Evolutionary conservation across 2,113 vertebrate species (phyloP), one percentile per base, ranked within the genome.

Genomic region (Agelaius phoeniceus): DNA sequence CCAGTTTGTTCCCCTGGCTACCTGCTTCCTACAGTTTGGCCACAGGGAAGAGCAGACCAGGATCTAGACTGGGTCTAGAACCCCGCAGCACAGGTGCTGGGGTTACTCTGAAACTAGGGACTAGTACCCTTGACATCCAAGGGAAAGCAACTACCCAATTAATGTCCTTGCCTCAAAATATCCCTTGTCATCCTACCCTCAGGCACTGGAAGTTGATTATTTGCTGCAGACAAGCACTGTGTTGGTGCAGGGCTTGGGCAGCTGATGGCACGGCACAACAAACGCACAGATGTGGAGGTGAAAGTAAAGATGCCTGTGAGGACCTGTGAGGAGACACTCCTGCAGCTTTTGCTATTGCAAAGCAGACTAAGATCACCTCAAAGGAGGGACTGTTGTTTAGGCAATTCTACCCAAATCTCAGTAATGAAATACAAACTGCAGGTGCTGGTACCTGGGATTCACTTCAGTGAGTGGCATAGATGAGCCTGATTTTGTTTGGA

Each of bases 261-360:
- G 27, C 17, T 0, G 0, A 28, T 6, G 11, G 55, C 33, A 46
- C 35, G 39, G 39, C 1, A 1, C 21, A 39, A 46, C 3, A 0
- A 39, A 33, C 1, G 8, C 21, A 18, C 18, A 33, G 35, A 18
- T 55, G 18, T 13, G 46, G 37, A 74, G 55, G 13, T 9, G 13
- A 62, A 80, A 73, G 35, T 9, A 44, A 37, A 28, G 72, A 19
- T 31, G 27, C 11, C 22, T 54, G 24, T 16, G 27, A 69, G 41
- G 24, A 31, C 11, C 22, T 49, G 24, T 19, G 30, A 69, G 43
- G 22, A 66, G 22, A 68, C 5, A 7, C 15, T 76, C 31, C n/a
- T 37, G 6, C 44, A 55, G n/a, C 18, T 58, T 80, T 43, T 39
- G 76, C 23, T 30, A 30, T 13, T 63, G 28, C 27, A 73, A 90